Evolutionary conservation across 2,888 invertebrate species (phyloP).

Genomic region (Lasius fuliginosus): DNA sequence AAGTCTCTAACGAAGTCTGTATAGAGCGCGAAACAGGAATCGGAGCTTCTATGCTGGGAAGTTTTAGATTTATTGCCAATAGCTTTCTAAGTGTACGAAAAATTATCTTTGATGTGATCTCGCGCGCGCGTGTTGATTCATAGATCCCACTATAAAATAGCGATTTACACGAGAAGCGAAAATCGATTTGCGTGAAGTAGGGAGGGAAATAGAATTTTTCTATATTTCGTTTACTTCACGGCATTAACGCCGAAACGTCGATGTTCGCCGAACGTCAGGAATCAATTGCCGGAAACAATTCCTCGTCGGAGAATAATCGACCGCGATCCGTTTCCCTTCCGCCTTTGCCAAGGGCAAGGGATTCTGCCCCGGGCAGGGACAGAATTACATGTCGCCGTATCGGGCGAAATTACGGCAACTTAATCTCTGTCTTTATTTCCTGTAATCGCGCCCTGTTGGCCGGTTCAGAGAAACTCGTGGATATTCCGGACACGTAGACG

Average conservation of each 20-base stretch:
- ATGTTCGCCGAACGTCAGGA: not conserved
- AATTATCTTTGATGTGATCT: conserved; percentile 45
- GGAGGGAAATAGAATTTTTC: conserved; percentile 32
- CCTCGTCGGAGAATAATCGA: conserved; percentile 32
- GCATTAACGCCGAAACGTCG: not conserved
- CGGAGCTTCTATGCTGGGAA: too few relatives aligned
- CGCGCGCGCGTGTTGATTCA: conserved; percentile 14
- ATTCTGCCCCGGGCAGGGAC: not conserved
- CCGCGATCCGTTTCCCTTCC: not conserved
- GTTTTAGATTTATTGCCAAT: not conserved
- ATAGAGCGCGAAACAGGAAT: too few relatives aligned
- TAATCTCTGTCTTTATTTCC: conserved; percentile 64
- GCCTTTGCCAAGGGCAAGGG: not conserved
- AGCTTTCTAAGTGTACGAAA: conserved; percentile 33
- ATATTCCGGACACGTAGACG: conserved; percentile 69
- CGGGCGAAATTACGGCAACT: conserved; percentile 61
- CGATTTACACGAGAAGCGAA: not conserved
- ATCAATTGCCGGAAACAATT: not conserved
- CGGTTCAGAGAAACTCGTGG: conserved; percentile 28
- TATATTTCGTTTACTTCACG: not conserved
- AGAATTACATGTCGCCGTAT: conserved; percentile 51
- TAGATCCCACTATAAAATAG: conserved; percentile 40
- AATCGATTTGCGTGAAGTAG: conserved; percentile 36
- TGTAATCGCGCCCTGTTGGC: not conserved
- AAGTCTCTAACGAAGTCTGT: too few relatives aligned